Evolutionary conservation across 1,140 invertebrate genomes (phyloP).

Genomic region (Lepidotrigona ventralis): DNA sequence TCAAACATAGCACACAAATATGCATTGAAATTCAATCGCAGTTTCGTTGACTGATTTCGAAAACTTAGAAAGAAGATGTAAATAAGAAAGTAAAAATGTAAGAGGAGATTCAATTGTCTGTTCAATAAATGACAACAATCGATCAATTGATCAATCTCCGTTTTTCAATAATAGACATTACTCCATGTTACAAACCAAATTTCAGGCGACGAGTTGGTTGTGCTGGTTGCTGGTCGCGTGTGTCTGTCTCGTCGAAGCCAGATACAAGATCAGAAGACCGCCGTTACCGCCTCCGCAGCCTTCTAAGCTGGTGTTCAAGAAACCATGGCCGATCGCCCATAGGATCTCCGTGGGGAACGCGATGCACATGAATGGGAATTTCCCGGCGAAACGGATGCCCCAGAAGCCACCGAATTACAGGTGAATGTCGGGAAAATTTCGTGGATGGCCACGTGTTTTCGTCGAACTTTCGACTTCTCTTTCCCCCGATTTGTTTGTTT

Average conservation of each 20-base stretch:
- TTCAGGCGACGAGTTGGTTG: conserved; percentile 67
- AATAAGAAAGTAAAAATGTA: neutral
- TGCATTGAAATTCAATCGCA: neutral
- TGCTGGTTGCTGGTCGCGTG: conserved; percentile 66
- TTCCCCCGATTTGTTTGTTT: neutral
- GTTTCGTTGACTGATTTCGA: neutral
- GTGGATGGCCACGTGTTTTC: neutral
- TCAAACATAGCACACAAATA: too few species aligned
- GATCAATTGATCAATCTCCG: neutral
- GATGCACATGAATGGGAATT: conserved; percentile 65
- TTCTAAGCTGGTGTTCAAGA: conserved; percentile 67
- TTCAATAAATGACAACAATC: neutral
- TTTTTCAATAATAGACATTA: neutral
- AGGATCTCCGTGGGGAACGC: conserved; percentile 72
- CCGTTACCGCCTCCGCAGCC: conserved; percentile 56
- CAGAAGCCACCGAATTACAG: conserved; percentile 72
- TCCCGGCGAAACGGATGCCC: conserved; percentile 64
- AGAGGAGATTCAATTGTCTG: neutral
- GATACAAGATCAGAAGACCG: conserved; percentile 71
- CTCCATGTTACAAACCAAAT: conserved; percentile 32
- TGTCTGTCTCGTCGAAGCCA: conserved; percentile 67
- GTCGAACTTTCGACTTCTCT: neutral
- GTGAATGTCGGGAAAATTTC: conserved; percentile 47
- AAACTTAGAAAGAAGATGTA: neutral
- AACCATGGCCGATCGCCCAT: conserved; percentile 69